phyloP scores from a whole-genome alignment of 2,113 vertebrate species.

The Calyptomena viridis region DNA sequence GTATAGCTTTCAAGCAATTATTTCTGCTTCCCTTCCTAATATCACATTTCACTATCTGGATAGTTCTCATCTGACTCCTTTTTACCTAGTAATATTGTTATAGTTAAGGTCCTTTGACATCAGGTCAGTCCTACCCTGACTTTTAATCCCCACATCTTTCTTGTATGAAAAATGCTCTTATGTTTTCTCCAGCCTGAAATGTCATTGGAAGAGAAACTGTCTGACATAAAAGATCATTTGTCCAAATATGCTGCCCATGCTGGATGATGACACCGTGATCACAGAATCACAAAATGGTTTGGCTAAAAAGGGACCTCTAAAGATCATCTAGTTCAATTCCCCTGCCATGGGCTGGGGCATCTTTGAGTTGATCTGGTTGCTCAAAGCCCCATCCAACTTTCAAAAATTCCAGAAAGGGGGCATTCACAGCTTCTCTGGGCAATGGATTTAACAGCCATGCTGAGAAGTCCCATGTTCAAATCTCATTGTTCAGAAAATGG shows the following conservation, averaged over 20 bases:
- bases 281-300: neutral
- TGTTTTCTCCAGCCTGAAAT: neutral
- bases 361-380: neutral
- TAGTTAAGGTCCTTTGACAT: neutral
- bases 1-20: neutral
- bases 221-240: neutral
- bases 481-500: neutral
- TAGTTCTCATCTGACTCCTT: neutral
- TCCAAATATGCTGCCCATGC: neutral
- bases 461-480: neutral
- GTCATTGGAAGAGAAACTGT: neutral
- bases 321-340: neutral
- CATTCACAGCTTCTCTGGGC: neutral
- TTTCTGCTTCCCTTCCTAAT: neutral
- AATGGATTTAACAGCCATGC: neutral
- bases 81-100: neutral
- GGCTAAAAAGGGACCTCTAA: neutral
- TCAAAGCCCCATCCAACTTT: neutral
- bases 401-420: accelerated
- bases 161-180: neutral
- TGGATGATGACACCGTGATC: neutral
- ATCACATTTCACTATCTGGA: neutral
- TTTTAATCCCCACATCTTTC: neutral
- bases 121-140: neutral
- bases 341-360: too few species aligned